A percentile compares a stretch with the other conserved stretches of the same genome.
Conservation (phyloP, 2,888 invertebrate genomes). For the Drosophila phalerata region DNA sequence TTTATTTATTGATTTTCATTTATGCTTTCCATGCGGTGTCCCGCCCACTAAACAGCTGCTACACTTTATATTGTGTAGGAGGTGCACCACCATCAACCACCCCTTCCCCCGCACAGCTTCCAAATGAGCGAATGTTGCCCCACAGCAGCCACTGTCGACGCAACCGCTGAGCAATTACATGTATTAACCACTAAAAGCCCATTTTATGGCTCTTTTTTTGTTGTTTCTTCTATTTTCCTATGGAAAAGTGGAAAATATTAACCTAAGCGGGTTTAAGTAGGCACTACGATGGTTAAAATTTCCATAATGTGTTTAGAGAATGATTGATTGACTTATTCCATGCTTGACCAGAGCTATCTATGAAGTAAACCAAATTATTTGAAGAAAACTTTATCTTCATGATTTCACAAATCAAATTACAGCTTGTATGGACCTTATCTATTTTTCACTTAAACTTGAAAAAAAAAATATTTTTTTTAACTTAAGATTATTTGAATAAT, state of each 20-base stretch:
- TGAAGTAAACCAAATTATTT: not conserved
- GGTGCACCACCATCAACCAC: not conserved
- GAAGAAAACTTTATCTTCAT: not conserved
- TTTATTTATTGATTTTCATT: constrained; percentile 78
- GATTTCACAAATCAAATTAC: not conserved
- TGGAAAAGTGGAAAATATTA: constrained; percentile 17
- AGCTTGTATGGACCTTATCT: no score
- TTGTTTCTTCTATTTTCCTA: not conserved
- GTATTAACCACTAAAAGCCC: constrained; percentile 47
- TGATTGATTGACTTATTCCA: constrained; percentile 4
- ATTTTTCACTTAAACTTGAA: no score
- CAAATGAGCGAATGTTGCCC: constrained; percentile 20
- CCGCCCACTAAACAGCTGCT: constrained; percentile 71
- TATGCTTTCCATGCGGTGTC: constrained; percentile 63
- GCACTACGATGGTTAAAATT: not conserved
- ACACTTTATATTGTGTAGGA: constrained; percentile 51
- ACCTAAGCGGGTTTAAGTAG: constrained; percentile 4
- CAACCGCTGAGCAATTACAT: constrained; percentile 53
- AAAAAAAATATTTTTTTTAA: no score
- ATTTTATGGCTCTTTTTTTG: constrained; percentile 39
- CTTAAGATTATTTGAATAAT: no score
- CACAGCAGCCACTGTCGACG: constrained; percentile 11
- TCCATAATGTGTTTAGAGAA: not conserved
- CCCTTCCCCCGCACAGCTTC: constrained; percentile 11
- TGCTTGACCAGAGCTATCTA: not conserved